These are phyloP conservation scores for Nebria ingens DNA, from an alignment of 1,140 invertebrate species.

Conservation along the genomic window DNA sequence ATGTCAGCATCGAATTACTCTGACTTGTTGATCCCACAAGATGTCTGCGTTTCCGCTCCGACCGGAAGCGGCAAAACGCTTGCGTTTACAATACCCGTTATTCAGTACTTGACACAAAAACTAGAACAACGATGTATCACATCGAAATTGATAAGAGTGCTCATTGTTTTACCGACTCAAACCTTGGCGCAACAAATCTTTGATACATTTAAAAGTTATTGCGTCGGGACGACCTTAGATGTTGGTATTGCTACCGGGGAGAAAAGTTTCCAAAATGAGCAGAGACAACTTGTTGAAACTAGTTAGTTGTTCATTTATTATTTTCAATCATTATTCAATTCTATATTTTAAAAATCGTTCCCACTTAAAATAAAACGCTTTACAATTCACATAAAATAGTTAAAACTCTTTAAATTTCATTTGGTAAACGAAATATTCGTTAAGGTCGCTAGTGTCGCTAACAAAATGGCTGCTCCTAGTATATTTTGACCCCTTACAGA, in stretches of 20 bases:
- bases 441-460: no score
- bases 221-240: conserved; percentile 57
- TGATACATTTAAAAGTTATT: conserved; percentile 69
- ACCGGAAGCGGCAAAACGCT: conserved; percentile 98
- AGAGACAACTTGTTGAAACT: conserved; percentile 60
- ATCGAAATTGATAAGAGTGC: conserved; percentile 57
- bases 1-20: conserved; percentile 49
- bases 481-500: no score
- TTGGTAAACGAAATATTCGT: no score
- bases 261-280: conserved; percentile 62
- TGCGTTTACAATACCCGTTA: conserved; percentile 84
- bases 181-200: conserved; percentile 85
- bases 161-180: conserved; percentile 85
- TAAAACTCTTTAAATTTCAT: no score
- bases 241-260: conserved; percentile 65
- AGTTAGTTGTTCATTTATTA: no score
- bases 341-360: neutral
- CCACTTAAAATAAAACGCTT: neutral
- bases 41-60: conserved; percentile 94
- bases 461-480: no score
- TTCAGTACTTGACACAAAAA: conserved; percentile 55
- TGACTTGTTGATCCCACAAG: conserved; percentile 55
- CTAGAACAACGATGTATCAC: conserved; percentile 23
- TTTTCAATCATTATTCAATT: neutral
- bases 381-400: conserved; percentile 12